These are phyloP conservation scores for Brachionus koreanus DNA, from an alignment of 1,140 invertebrate species.

Conservation along the genomic window DNA sequence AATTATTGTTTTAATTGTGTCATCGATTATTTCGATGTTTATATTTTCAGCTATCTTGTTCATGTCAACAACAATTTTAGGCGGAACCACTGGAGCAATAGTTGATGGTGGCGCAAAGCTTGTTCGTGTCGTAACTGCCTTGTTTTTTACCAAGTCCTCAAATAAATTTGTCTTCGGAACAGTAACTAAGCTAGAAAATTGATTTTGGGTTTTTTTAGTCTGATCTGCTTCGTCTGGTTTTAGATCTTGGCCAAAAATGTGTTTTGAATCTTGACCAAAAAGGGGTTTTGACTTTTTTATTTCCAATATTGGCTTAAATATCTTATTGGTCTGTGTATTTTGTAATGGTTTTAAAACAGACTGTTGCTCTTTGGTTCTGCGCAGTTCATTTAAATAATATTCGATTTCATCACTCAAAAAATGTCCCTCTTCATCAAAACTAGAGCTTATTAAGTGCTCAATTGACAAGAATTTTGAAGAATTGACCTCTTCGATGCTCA, in stretches of 20 bases:
- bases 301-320: not conserved
- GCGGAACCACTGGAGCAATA: not conserved
- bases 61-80: not conserved
- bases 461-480: not conserved
- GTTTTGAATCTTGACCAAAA: not conserved
- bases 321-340: not conserved
- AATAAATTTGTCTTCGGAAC: not conserved
- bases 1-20: not conserved
- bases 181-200: not conserved
- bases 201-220: not conserved
- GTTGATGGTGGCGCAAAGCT: not conserved
- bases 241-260: not conserved
- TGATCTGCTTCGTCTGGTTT: not conserved
- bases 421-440: slow-evolving; percentile 11
- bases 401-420: slow-evolving; percentile 3
- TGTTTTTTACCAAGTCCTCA: slow-evolving; percentile 13
- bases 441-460: not conserved
- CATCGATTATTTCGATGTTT: not conserved
- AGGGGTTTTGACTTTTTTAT: not conserved
- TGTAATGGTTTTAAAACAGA: not conserved
- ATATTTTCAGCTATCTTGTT: slow-evolving; percentile 2
- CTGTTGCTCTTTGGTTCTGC: not conserved
- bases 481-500: not conserved
- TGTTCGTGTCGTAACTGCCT: not conserved
- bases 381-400: not conserved